phyloP scores from a whole-genome alignment of 2,888 invertebrate genomes.

The Drosophila peninsularis region DNA sequence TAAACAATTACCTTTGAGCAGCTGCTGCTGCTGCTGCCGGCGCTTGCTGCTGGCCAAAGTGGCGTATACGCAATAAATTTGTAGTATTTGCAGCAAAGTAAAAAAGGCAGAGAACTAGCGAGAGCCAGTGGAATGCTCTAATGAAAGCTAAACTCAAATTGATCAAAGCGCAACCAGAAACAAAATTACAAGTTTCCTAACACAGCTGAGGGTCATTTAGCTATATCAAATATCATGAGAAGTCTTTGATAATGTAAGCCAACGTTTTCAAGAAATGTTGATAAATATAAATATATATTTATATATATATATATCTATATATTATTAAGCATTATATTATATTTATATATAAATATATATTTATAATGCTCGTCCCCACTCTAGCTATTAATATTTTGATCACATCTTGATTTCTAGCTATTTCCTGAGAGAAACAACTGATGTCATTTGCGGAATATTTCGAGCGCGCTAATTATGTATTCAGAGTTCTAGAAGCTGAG shows the following conservation, averaged over 20 bases:
- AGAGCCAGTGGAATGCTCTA: neutral
- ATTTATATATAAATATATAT: no score
- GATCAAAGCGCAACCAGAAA: neutral
- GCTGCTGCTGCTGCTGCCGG: constrained; percentile 40
- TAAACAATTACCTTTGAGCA: constrained; percentile 74
- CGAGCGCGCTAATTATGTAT: constrained; percentile 40
- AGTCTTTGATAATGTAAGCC: no score
- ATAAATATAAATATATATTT: no score
- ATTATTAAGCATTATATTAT: no score
- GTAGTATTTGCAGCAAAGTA: neutral
- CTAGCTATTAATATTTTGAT: neutral
- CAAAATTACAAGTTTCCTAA: no score
- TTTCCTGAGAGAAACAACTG: constrained; percentile 32
- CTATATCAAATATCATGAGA: no score
- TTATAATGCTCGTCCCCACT: neutral
- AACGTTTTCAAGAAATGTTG: no score
- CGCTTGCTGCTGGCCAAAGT: constrained; percentile 28
- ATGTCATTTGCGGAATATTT: constrained; percentile 50
- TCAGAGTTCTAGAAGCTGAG: constrained; percentile 35
- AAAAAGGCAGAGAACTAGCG: neutral
- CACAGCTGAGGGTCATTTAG: no score
- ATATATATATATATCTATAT: no score
- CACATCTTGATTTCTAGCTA: constrained; percentile 1
- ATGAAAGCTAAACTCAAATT: constrained; percentile 9
- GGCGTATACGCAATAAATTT: constrained; percentile 61